Conservation (phyloP, 2,113 vertebrate species). For the Eubucco bourcierii region DNA sequence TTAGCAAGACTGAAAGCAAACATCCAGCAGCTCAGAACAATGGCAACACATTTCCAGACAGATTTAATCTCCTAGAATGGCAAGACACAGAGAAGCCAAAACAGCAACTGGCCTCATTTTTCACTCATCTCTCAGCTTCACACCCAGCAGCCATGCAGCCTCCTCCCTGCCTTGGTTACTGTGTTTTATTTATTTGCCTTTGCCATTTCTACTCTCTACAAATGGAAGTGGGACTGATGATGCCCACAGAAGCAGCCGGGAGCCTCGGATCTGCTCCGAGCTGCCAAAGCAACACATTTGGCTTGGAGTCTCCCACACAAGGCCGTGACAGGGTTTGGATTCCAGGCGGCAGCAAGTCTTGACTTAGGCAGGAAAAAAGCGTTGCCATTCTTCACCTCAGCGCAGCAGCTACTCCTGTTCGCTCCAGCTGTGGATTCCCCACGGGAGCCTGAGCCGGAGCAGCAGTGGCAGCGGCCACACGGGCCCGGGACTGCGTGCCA, state of each 20-base stretch:
- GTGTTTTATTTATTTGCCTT: neutral
- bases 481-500: fast-evolving
- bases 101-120: neutral
- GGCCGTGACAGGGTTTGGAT: fast-evolving
- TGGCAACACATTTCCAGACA: neutral
- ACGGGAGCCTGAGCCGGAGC: neutral
- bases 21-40: neutral
- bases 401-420: neutral
- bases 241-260: fast-evolving
- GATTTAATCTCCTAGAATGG: neutral
- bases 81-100: neutral
- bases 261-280: neutral
- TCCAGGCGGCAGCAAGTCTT: neutral
- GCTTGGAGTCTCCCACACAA: neutral
- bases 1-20: neutral
- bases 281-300: neutral
- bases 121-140: neutral
- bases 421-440: neutral
- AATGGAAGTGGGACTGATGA: neutral
- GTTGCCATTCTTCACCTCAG: neutral
- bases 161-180: neutral
- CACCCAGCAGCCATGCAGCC: neutral
- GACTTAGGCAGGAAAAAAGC: neutral
- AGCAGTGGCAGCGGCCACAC: neutral
- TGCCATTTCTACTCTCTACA: neutral